Evolutionary conservation across 2,888 invertebrate genomes (phyloP).

Genomic region (Oscheius myriophilus): DNA sequence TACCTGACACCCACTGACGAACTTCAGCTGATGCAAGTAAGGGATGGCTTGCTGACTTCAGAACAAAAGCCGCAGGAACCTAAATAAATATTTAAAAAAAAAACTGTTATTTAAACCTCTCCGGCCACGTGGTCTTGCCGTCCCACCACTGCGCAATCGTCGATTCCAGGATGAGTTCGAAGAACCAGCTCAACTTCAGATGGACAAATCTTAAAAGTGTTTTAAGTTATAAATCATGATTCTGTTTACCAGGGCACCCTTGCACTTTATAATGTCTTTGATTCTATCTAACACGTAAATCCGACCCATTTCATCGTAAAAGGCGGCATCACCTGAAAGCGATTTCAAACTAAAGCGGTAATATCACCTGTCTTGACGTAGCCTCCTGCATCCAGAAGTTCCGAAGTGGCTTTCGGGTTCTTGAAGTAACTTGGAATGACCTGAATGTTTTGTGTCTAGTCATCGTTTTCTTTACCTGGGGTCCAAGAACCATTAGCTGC

Average conservation of each 20-base stretch:
- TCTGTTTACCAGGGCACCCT: conserved; percentile 56
- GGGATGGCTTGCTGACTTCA: conserved; percentile 53
- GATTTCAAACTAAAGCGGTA: not conserved
- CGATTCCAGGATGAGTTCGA: conserved; percentile 64
- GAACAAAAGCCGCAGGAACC: conserved; percentile 66
- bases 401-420: conserved; percentile 79
- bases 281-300: conserved; percentile 86
- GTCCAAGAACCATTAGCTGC: conserved; percentile 86
- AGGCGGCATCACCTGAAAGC: conserved; percentile 82
- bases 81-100: conserved; percentile 10
- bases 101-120: conserved; percentile 39
- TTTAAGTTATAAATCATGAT: not conserved
- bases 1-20: conserved; percentile 62
- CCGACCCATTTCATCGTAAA: conserved; percentile 82
- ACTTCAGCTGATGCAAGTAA: conserved; percentile 64
- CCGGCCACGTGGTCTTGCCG: conserved; percentile 65
- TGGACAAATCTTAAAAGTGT: conserved; percentile 59
- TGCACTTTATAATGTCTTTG: conserved; percentile 82
- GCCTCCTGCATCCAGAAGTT: conserved; percentile 80
- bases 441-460: conserved; percentile 9
- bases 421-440: conserved; percentile 87
- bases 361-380: conserved; percentile 78
- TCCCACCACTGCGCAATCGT: conserved; percentile 68
- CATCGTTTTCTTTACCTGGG: conserved; percentile 71
- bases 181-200: conserved; percentile 64